phyloP scores from a whole-genome alignment of 2,113 vertebrate genomes.

The Geococcyx californianus region DNA sequence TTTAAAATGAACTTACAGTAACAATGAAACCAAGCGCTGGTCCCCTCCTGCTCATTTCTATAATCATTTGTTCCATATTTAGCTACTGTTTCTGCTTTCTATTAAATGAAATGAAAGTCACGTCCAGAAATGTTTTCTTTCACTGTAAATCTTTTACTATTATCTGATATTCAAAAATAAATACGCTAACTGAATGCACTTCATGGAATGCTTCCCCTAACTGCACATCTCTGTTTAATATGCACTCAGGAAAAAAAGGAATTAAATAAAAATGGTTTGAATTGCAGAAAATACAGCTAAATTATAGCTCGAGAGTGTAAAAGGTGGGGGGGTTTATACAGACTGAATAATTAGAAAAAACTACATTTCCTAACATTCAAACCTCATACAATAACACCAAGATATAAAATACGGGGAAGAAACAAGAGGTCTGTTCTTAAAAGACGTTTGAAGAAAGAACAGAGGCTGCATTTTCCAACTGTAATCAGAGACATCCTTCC shows the following conservation, averaged over 20 bases:
- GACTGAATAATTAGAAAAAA: conserved; percentile 60
- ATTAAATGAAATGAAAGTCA: not conserved
- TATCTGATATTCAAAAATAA: not conserved
- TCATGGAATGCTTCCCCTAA: not conserved
- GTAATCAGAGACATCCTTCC: conserved; percentile 2
- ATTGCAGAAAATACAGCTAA: conserved; percentile 37
- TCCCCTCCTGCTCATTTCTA: not conserved
- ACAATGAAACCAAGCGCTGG: not conserved
- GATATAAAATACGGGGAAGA: not conserved
- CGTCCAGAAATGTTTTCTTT: not conserved
- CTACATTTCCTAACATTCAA: conserved; percentile 27
- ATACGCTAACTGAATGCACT: not conserved
- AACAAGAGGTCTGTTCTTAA: conserved; percentile 28
- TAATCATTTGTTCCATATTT: not conserved
- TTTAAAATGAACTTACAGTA: not conserved
- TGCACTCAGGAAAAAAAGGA: conserved; percentile 15
- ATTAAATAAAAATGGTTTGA: not conserved
- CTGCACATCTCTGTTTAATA: not conserved
- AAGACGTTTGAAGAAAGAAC: conserved; percentile 45
- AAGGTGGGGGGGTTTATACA: conserved; percentile 46
- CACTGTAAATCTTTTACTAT: not conserved
- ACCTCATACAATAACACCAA: conserved; percentile 29
- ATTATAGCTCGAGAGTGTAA: conserved; percentile 48
- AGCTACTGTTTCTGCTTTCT: not conserved
- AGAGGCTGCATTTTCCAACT: conserved; percentile 1